Percentiles rank a stretch among this genome's conserved stretches.
These are phyloP conservation scores for Calliopsis andreniformis DNA, from an alignment of 1,140 invertebrate species.

Conservation along the genomic window DNA sequence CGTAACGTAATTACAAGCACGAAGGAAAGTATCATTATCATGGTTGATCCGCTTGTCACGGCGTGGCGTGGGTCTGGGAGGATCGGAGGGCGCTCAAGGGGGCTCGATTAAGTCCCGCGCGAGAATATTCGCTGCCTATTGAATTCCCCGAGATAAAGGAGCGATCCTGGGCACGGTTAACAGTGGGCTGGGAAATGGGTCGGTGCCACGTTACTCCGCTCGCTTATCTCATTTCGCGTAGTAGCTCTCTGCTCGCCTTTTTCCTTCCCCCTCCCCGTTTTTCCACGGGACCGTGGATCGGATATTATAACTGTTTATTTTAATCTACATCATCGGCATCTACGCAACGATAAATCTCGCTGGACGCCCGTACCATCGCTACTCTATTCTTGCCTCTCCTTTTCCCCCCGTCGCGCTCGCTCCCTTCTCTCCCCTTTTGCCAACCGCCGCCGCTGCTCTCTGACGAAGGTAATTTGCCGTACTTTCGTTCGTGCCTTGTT, in stretches of 20 bases:
- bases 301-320: constrained; percentile 64
- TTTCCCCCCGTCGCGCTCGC: too few species aligned
- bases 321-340: constrained; percentile 62
- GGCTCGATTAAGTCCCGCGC: background rate
- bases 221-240: constrained; percentile 43
- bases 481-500: constrained; percentile 36
- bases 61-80: background rate
- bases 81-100: background rate
- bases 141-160: constrained; percentile 45
- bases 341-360: constrained; percentile 58
- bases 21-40: constrained; percentile 27
- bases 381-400: background rate
- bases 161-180: constrained; percentile 31
- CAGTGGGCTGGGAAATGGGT: constrained; percentile 47
- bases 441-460: background rate
- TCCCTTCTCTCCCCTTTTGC: background rate
- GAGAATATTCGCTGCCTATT: constrained; percentile 22
- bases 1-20: constrained; percentile 17
- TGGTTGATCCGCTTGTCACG: background rate
- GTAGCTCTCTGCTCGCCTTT: constrained; percentile 34
- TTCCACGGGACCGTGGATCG: background rate
- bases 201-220: constrained; percentile 38
- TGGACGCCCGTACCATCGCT: constrained; percentile 41
- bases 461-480: constrained; percentile 19
- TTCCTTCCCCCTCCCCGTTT: background rate